Percentiles rank a stretch among this genome's conserved stretches.
These are phyloP conservation scores for Phymatocera aterrima DNA, from an alignment of 2,888 invertebrate genomes.

Conservation along the genomic window DNA sequence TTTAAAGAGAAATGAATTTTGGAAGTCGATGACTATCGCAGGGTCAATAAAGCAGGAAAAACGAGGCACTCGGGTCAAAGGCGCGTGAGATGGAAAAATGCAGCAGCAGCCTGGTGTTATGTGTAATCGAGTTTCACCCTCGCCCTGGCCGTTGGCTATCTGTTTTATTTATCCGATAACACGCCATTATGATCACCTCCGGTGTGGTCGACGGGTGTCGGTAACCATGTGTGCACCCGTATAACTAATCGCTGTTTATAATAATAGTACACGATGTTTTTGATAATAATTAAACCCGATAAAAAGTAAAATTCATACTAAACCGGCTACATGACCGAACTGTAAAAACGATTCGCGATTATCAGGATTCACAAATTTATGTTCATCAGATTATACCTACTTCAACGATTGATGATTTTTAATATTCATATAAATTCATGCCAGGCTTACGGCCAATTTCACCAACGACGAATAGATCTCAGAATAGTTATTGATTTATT, in stretches of 20 bases:
- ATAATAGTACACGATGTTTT: constrained; percentile 63
- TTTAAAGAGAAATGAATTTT: neutral
- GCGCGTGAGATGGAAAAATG: constrained; percentile 12
- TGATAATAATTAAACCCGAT: constrained; percentile 20
- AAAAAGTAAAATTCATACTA: constrained; percentile 14
- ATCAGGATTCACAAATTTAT: neutral
- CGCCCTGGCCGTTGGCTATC: constrained; percentile 65
- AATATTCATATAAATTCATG: no score
- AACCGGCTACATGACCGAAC: neutral
- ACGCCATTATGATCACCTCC: constrained; percentile 73
- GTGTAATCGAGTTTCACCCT: constrained; percentile 72
- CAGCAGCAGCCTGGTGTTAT: constrained; percentile 48
- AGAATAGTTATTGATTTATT: no score
- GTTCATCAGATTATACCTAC: neutral
- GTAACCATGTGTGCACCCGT: constrained; percentile 62
- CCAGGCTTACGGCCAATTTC: no score
- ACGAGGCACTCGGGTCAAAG: neutral
- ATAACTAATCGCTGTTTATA: constrained; percentile 75
- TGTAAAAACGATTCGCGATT: neutral
- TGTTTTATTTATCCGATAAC: constrained; percentile 75
- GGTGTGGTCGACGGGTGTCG: constrained; percentile 60
- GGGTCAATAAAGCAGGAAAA: neutral
- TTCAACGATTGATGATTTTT: no score
- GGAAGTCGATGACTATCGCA: neutral
- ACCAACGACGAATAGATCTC: no score